phyloP scores from a whole-genome alignment of 2,888 invertebrate species.

The Agrilus cyanescens region DNA sequence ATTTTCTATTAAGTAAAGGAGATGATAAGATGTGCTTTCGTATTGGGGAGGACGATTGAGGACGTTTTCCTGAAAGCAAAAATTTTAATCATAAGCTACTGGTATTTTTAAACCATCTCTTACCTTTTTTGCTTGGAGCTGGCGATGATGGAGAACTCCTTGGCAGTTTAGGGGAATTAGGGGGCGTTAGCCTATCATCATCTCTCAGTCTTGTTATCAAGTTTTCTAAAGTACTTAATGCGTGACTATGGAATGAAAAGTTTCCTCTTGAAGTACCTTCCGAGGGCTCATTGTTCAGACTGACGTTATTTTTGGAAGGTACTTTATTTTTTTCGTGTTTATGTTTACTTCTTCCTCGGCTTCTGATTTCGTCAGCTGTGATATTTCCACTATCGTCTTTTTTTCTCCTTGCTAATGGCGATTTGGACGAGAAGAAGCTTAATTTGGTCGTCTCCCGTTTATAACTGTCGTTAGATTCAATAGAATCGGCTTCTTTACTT shows the following conservation, averaged over 20 bases:
- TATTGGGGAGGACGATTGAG: constrained; percentile 71
- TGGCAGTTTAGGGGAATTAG: constrained; percentile 49
- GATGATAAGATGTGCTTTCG: constrained; percentile 70
- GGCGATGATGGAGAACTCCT: constrained; percentile 69
- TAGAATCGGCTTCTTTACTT: constrained; percentile 13
- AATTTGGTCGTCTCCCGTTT: constrained; percentile 28
- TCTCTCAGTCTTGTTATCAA: constrained; percentile 44
- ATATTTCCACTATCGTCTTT: constrained; percentile 23
- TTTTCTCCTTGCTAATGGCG: constrained; percentile 33
- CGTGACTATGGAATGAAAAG: constrained; percentile 37
- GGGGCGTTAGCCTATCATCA: constrained; percentile 41
- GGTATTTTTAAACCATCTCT: background rate
- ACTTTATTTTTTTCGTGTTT: constrained; percentile 21
- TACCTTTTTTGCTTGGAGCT: constrained; percentile 54
- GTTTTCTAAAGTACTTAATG: constrained; percentile 45
- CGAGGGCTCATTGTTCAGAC: constrained; percentile 7
- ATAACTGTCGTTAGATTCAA: constrained; percentile 14
- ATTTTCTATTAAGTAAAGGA: constrained; percentile 64
- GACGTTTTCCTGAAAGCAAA: constrained; percentile 42
- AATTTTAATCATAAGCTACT: constrained; percentile 1
- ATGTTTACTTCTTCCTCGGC: constrained; percentile 22
- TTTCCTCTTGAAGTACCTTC: constrained; percentile 18
- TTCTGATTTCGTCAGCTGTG: constrained; percentile 14
- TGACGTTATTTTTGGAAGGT: constrained; percentile 18
- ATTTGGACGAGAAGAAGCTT: constrained; percentile 32